phyloP scores from a whole-genome alignment of 2,113 vertebrate species.

The Ptilonorhynchus violaceus region DNA sequence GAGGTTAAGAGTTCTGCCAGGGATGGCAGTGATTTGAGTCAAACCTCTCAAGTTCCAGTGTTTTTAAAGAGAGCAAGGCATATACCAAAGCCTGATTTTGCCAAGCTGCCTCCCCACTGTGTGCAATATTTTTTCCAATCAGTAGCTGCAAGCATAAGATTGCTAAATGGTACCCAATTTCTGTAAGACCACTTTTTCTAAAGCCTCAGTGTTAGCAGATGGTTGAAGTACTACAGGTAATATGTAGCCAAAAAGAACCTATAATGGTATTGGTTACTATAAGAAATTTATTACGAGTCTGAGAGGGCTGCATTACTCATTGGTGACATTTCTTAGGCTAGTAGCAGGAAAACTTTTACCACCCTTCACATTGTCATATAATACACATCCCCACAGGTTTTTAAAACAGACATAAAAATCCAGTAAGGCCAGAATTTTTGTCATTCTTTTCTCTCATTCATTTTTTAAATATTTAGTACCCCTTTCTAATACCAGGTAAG shows the following conservation, averaged over 20 bases:
- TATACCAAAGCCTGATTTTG: background rate
- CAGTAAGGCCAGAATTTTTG: background rate
- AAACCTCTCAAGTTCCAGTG: background rate
- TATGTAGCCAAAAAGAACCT: background rate
- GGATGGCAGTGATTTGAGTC: background rate
- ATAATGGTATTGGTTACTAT: background rate
- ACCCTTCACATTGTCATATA: background rate
- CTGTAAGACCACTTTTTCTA: background rate
- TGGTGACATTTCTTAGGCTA: background rate
- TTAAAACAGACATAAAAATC: background rate
- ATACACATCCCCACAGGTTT: background rate
- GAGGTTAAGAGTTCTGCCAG: background rate
- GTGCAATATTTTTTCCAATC: background rate
- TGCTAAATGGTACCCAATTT: background rate
- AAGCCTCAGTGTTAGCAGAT: background rate
- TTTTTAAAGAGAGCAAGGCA: background rate
- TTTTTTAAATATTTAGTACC: conserved; percentile 25
- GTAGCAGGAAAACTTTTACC: conserved; percentile 2
- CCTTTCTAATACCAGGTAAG: background rate
- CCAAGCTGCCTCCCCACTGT: background rate
- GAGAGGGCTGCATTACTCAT: background rate
- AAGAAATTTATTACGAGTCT: background rate
- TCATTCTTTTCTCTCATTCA: background rate
- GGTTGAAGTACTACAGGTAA: background rate
- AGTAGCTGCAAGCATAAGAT: background rate